Evolutionary conservation across 2,888 invertebrate genomes (phyloP), one percentile per base, ranked within the genome.

Genomic region (Aelia acuminata): DNA sequence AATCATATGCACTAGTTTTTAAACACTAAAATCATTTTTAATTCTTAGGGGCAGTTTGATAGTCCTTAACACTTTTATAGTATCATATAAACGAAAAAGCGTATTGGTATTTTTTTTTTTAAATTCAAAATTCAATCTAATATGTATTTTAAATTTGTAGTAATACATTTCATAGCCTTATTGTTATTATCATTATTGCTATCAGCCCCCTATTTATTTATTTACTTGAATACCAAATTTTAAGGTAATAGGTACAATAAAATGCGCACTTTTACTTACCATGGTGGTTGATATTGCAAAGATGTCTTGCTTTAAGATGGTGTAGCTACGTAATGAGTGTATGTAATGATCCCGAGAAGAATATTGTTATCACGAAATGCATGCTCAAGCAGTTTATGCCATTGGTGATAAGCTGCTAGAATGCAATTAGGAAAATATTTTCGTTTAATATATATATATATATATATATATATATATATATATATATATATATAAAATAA

Each of bases 341-440:
- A 80, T n/a, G n/a, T n/a, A 39, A 80, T 80, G 22, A 80, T 43
- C 39, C 22, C 3, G 22, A 11, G 43, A n/a, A 43, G 15, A 43
- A 80, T n/a, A 39, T 80, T 80, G 43, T 80, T 80, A 43, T 80
- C 80, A 80, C 15, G 13, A 80, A 35, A 43, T 80, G 80, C 80
- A 80, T 80, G 80, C 80, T 22, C 43, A 80, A 80, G 80, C 80
- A 43, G 43, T 80, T 80, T 39, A 80, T 80, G 43, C 31, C 7
- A n/a, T n/a, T 80, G 22, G 39, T 43, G 80, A 80, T 80, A 80
- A 80, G 80, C 3, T 11, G n/a, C 43, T 43, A 43, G 43, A 80
- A 22, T 39, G 22, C 39, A 75, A 75, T 31, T 5, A 1, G 31
- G 15, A 63, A 63, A 31, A 26, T 57, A n/a, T 13, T 11, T 57